Evolutionary conservation across 2,888 invertebrate species (phyloP).

Genomic region (Chymomyza procnemis): DNA sequence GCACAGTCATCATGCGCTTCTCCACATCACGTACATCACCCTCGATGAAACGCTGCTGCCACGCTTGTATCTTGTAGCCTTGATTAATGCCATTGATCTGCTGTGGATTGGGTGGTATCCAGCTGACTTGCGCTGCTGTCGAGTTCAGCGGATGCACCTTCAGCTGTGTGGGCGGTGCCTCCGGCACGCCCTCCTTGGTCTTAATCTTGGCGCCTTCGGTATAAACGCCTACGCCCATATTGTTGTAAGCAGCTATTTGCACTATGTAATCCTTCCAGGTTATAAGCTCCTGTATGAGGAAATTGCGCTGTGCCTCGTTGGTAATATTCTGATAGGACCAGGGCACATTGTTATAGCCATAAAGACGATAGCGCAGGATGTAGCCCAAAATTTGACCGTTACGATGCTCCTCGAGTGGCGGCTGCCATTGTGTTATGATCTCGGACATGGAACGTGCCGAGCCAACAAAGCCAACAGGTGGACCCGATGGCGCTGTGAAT

Average conservation of each 20-base stretch:
- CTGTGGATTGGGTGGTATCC: constrained; percentile 98
- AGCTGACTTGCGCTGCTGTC: constrained; percentile 89
- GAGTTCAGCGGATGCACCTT: constrained; percentile 90
- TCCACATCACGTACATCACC: constrained; percentile 81
- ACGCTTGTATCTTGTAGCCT: constrained; percentile 94
- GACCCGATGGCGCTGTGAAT: constrained; percentile 92
- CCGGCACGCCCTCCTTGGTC: constrained; percentile 97
- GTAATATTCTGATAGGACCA: constrained; percentile 96
- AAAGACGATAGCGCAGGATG: constrained; percentile 92
- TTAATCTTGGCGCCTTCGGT: constrained; percentile 94
- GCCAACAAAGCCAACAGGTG: constrained; percentile 96
- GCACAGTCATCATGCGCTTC: constrained; percentile 88
- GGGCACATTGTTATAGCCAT: constrained; percentile 93
- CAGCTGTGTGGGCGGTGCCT: constrained; percentile 92
- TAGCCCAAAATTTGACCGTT: constrained; percentile 97
- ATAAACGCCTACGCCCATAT: constrained; percentile 95
- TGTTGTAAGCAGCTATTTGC: constrained; percentile 97
- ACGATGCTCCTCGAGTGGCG: constrained; percentile 94
- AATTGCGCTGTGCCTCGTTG: constrained; percentile 94
- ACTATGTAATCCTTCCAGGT: constrained; percentile 99
- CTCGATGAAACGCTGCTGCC: constrained; percentile 82
- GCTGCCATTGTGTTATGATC: constrained; percentile 98
- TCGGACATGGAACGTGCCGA: constrained; percentile 96
- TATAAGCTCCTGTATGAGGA: constrained; percentile 93
- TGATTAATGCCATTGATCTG: constrained; percentile 99